Percentiles rank a stretch among this genome's conserved stretches.
Evolutionary conservation across 2,888 invertebrate genomes (phyloP).

Genomic region (Acronicta aceris): DNA sequence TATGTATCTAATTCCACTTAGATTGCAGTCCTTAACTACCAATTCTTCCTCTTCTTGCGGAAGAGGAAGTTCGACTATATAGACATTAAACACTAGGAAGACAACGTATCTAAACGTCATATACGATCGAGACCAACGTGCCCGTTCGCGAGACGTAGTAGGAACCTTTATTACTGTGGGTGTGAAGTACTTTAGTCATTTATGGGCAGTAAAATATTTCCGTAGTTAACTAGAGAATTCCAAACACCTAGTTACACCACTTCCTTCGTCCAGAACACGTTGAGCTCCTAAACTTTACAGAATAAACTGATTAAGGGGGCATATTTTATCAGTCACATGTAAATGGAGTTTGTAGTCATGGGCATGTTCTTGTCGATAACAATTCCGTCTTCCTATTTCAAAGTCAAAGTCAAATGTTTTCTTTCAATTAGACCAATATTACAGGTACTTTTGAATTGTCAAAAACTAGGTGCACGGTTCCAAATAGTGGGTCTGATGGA

Average conservation of each 20-base stretch:
- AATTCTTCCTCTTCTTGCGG: not conserved
- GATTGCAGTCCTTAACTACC: not conserved
- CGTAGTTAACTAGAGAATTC: constrained; percentile 6
- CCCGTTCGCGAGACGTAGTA: constrained; percentile 35
- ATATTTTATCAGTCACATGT: too few relatives aligned
- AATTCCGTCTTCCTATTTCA: too few relatives aligned
- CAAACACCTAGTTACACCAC: constrained; percentile 2
- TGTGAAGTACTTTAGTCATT: constrained; percentile 32
- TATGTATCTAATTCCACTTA: too few relatives aligned
- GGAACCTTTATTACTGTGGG: constrained; percentile 29
- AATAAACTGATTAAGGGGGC: too few relatives aligned
- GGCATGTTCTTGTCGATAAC: too few relatives aligned
- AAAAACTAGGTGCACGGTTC: too few relatives aligned
- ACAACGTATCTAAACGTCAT: constrained; percentile 10
- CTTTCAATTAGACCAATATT: too few relatives aligned
- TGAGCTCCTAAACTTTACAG: not conserved
- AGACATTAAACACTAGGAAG: not conserved
- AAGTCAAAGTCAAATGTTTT: too few relatives aligned
- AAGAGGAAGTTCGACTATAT: constrained; percentile 7
- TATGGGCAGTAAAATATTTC: constrained; percentile 17
- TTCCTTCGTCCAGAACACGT: not conserved
- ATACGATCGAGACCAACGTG: constrained; percentile 23
- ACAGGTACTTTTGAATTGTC: too few relatives aligned
- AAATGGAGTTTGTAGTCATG: too few relatives aligned
- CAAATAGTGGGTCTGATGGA: too few relatives aligned